Evolutionary conservation across 2,797 vertebrate genomes (phyloP), one percentile per base, ranked within the genome.

Genomic region (Psittacula derbiana): DNA sequence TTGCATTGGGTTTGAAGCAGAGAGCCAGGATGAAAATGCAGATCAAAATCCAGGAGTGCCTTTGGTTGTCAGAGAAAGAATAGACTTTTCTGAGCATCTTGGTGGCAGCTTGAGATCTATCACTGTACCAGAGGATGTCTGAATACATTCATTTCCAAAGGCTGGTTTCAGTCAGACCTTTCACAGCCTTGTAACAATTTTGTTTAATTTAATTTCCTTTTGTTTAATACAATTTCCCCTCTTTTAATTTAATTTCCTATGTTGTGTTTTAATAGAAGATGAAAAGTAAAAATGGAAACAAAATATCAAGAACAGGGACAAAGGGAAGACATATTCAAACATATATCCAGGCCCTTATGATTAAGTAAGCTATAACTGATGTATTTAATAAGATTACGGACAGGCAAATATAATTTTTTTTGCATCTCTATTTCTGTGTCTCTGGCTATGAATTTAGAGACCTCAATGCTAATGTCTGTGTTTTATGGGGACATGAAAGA

Each of bases 181-280:
- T 96, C 85, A 91, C 90, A 96, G 74, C 89, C 92, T 90, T 93
- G 64, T 78, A 96, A 93, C 86, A 95, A 88, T 93, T 95, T 91
- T 93, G n/a, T 38, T 89, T 96, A 95, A 97, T 96, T 96, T 95
- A 93, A 97, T 97, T 97, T 97, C 93, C 96, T 96, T 93, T 95
- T 61, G 53, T 81, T 95, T 95, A 96, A 93, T 93, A 55, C 44
- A 79, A 93, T 97, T 96, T 96, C 88, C 93, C 30, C 33, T 84
- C 70, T 73, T 73, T 91, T 93, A 96, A 97, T 97, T 76, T 81
- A 82, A 97, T 97, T 96, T 97, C 85, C 96, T 74, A 84, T 92
- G 92, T 95, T 95, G 66, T 96, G 79, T 93, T 97, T 95, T 90
- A 96, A 96, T 95, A 93, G 64, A 79, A 88, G 74, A 92, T 71